phyloP scores from a whole-genome alignment of 2,797 vertebrate genomes.

The Gallirallus australis region DNA sequence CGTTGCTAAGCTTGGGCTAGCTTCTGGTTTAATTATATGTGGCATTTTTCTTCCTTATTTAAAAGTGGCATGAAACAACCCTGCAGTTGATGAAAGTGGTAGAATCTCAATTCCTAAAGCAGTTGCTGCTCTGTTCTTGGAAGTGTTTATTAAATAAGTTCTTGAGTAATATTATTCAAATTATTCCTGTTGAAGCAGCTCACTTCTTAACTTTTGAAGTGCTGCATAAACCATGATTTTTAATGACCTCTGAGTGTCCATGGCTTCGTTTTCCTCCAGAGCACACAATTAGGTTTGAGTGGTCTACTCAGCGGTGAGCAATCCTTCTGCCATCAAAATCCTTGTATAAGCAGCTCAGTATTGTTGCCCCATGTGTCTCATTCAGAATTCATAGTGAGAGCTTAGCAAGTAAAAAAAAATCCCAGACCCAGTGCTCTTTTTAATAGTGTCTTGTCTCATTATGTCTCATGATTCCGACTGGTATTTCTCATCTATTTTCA shows the following conservation, averaged over 20 bases:
- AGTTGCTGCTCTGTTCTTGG: neutral
- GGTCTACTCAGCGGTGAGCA: neutral
- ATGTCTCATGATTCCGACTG: neutral
- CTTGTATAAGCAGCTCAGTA: neutral
- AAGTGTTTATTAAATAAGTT: neutral
- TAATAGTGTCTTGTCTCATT: neutral
- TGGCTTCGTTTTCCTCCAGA: neutral
- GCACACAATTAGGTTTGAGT: neutral
- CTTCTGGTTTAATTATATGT: conserved; percentile 8
- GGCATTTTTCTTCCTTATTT: neutral
- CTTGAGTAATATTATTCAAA: conserved; percentile 13
- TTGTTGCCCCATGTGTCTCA: neutral
- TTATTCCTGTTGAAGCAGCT: neutral
- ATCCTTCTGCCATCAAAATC: neutral
- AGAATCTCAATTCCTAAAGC: neutral
- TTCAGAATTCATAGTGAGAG: neutral
- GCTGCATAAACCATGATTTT: neutral
- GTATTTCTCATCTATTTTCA: conserved; percentile 11
- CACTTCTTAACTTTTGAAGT: neutral
- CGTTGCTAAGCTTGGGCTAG: neutral
- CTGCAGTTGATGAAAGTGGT: neutral
- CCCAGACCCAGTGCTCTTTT: neutral
- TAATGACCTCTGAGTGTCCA: neutral
- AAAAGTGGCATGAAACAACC: neutral
- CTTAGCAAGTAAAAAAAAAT: neutral